Percentiles rank a stretch among this genome's conserved stretches.
phyloP scores from a whole-genome alignment of 2,113 vertebrate genomes.

The Bubo scandiacus region DNA sequence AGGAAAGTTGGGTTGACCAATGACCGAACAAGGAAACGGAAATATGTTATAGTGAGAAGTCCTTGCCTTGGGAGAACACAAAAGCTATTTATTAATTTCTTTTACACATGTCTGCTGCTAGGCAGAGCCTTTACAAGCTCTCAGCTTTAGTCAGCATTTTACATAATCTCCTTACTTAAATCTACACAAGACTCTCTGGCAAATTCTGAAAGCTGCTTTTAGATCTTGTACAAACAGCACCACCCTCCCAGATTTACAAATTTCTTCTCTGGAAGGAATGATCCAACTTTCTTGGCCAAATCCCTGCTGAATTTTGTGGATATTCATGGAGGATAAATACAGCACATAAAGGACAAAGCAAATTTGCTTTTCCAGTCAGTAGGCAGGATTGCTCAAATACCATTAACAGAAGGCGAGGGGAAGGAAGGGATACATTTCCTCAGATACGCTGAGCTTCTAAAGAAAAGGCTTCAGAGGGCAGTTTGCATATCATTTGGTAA shows the following conservation, averaged over 20 bases:
- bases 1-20: background rate
- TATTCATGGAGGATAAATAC: slow-evolving; percentile 70
- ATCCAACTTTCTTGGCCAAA: slow-evolving; percentile 69
- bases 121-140: slow-evolving; percentile 1
- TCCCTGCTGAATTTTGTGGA: slow-evolving; percentile 68
- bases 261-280: slow-evolving; percentile 47
- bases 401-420: slow-evolving; percentile 7
- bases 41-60: background rate
- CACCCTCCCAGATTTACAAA: slow-evolving; percentile 56
- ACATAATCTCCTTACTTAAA: slow-evolving; percentile 74
- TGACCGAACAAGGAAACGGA: background rate
- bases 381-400: slow-evolving; percentile 53
- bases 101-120: background rate
- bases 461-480: background rate
- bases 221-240: slow-evolving; percentile 66
- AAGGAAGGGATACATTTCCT: background rate
- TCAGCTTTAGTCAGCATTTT: slow-evolving; percentile 52
- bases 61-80: background rate
- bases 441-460: background rate
- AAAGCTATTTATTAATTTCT: slow-evolving; percentile 40
- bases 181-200: slow-evolving; percentile 62
- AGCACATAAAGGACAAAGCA: slow-evolving; percentile 69
- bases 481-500: background rate
- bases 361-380: slow-evolving; percentile 67
- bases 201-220: slow-evolving; percentile 74